Evolutionary conservation across 2,113 vertebrate species (phyloP).

Genomic region (Rhynchopsitta pachyrhyncha): DNA sequence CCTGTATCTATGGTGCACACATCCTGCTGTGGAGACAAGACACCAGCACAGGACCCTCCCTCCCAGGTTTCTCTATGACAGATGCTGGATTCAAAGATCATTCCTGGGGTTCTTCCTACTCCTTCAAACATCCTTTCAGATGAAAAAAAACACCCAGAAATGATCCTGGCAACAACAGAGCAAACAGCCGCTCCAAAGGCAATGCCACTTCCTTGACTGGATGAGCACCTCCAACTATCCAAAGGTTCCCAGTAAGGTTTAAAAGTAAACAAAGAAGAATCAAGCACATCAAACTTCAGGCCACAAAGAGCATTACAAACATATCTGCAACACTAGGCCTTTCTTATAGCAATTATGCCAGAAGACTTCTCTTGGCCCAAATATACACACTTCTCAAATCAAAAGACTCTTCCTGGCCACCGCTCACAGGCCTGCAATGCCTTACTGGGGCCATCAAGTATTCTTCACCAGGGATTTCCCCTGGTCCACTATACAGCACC

Average conservation of each 20-base stretch:
- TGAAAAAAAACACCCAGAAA: not conserved
- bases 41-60: not conserved
- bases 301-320: not conserved
- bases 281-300: not conserved
- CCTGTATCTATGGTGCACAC: fast-evolving
- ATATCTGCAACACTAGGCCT: not conserved
- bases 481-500: not conserved
- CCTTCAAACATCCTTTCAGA: not conserved
- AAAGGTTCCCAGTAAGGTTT: not conserved
- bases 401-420: not conserved
- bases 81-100: not conserved
- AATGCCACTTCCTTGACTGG: not conserved
- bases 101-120: not conserved
- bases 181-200: not conserved
- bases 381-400: not conserved
- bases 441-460: not conserved
- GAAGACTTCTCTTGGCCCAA: not conserved
- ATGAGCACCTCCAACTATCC: not conserved
- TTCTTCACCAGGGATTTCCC: not conserved
- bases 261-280: not conserved
- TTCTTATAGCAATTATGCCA: not conserved
- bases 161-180: not conserved
- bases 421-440: not conserved
- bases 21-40: not conserved
- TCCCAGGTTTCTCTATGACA: not conserved